These are phyloP conservation scores for Seriola aureovittata DNA, from an alignment of 2,113 vertebrate species.

Conservation along the genomic window DNA sequence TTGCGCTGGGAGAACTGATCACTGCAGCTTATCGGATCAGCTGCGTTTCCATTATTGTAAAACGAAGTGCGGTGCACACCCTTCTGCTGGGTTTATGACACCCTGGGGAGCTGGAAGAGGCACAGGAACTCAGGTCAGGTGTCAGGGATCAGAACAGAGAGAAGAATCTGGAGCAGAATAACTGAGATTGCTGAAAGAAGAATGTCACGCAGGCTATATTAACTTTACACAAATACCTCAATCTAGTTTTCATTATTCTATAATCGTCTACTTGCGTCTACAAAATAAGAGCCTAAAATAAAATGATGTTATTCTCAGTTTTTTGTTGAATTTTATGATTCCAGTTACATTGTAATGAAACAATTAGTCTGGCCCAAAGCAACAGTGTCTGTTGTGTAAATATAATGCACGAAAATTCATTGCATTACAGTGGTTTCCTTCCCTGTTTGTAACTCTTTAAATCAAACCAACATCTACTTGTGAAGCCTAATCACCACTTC, in stretches of 20 bases:
- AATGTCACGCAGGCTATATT: neutral
- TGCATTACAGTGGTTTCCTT: too few relatives aligned
- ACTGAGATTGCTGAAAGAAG: neutral
- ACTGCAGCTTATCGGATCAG: conserved; percentile 48
- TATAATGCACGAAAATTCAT: too few relatives aligned
- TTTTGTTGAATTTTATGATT: too few relatives aligned
- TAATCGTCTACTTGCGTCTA: neutral
- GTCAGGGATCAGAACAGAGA: conserved; percentile 52
- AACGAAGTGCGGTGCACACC: conserved; percentile 38
- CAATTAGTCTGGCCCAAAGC: too few relatives aligned
- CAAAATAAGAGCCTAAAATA: neutral
- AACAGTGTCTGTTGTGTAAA: too few relatives aligned
- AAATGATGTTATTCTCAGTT: too few relatives aligned
- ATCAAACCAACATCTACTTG: too few relatives aligned
- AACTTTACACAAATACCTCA: neutral
- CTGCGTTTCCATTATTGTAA: conserved; percentile 59
- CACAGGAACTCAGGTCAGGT: conserved; percentile 54
- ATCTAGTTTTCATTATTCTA: neutral
- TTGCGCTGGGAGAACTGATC: conserved; percentile 23
- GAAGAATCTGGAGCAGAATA: neutral
- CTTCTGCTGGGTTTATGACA: conserved; percentile 75
- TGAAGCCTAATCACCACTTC: too few relatives aligned
- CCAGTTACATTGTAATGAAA: too few relatives aligned
- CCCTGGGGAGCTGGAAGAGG: conserved; percentile 30
- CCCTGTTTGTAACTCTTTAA: too few relatives aligned